Evolutionary conservation across 2,797 vertebrate species (phyloP).

Genomic region (Xerus rutilus): DNA sequence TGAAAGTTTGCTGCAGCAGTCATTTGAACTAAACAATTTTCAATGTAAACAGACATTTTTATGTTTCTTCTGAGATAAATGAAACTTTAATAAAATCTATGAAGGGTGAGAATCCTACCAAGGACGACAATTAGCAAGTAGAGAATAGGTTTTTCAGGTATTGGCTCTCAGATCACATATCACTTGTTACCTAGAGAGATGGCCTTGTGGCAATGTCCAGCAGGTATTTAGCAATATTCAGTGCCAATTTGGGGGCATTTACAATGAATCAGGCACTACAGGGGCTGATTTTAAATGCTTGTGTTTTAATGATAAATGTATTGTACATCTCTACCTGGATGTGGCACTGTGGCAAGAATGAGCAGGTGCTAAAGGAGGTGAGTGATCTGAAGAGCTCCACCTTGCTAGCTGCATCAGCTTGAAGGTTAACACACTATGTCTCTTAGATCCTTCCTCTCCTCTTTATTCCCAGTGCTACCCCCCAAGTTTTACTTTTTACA

Average conservation of each 20-base stretch:
- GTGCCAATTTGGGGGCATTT: neutral
- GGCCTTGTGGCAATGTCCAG: neutral
- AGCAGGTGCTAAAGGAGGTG: neutral
- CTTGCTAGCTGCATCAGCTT: neutral
- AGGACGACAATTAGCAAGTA: neutral
- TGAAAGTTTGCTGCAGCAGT: neutral
- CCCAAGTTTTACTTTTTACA: neutral
- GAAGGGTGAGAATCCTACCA: neutral
- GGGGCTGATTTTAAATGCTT: neutral
- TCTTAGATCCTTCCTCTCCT: neutral
- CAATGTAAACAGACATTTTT: neutral
- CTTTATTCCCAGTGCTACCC: neutral
- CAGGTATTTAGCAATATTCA: neutral
- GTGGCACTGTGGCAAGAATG: neutral
- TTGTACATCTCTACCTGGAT: neutral
- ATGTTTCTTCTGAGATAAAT: neutral
- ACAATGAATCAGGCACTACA: neutral
- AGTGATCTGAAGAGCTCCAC: neutral
- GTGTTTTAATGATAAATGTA: neutral
- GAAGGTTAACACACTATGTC: neutral
- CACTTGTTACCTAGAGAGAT: neutral
- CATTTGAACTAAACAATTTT: constrained; percentile 13
- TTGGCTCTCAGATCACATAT: neutral
- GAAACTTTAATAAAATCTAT: neutral
- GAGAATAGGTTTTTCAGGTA: neutral